Conservation (phyloP, 1,140 invertebrate genomes). For the Apis cerana region DNA sequence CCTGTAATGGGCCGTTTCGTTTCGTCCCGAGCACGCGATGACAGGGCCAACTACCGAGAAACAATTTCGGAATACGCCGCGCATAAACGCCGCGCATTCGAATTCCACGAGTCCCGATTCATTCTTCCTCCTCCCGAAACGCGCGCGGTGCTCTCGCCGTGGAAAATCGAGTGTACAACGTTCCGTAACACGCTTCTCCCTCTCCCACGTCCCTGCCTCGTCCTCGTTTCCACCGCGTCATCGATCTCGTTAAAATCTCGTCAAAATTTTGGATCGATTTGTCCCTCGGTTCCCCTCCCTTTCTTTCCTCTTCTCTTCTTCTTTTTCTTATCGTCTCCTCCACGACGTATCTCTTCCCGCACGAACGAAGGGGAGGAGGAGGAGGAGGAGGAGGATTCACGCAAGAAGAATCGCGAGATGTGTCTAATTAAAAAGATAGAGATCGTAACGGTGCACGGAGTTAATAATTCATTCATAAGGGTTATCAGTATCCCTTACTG, state of each 20-base stretch:
- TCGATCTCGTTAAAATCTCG: background rate
- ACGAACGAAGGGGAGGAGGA: background rate
- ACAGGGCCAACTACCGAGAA: background rate
- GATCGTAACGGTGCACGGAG: background rate
- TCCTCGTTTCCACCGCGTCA: background rate
- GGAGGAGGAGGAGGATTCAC: background rate
- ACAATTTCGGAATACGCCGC: background rate
- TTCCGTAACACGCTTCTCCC: too few relatives aligned
- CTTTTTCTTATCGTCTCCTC: too few relatives aligned
- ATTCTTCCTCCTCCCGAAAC: background rate
- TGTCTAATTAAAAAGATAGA: background rate
- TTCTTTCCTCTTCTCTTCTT: background rate
- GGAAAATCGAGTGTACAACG: background rate
- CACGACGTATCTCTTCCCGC: background rate
- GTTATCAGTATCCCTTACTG: constrained; percentile 1
- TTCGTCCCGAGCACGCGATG: constrained; percentile 27
- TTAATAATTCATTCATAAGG: background rate
- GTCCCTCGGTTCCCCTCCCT: background rate
- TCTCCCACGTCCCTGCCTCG: too few relatives aligned
- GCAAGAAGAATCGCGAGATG: background rate
- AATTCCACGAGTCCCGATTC: background rate
- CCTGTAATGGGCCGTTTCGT: constrained; percentile 49
- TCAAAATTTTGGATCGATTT: background rate
- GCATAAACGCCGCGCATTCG: background rate
- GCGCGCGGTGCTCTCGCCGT: too few relatives aligned